Percentiles rank a stretch among this genome's conserved stretches.
Conservation (phyloP, 2,797 vertebrate genomes). For the Arnoldichthys spilopterus region DNA sequence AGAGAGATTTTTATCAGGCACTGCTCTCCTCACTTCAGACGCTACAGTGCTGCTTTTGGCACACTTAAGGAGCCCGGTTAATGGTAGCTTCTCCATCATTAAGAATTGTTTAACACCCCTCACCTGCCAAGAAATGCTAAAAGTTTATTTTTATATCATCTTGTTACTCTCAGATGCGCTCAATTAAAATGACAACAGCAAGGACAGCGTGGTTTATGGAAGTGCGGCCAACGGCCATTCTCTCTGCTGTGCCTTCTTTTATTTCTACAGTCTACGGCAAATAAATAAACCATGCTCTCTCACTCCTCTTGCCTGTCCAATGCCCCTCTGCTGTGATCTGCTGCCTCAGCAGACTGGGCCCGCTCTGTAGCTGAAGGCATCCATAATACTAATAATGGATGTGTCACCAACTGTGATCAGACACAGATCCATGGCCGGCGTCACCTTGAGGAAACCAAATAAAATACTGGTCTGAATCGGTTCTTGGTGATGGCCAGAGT, state of each 20-base stretch:
- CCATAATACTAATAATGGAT: constrained; percentile 60
- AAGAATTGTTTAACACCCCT: constrained; percentile 51
- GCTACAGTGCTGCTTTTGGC: constrained; percentile 29
- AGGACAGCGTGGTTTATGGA: constrained; percentile 18
- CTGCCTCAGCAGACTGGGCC: constrained; percentile 50
- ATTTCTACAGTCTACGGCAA: constrained; percentile 20
- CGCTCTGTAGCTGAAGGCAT: constrained; percentile 49
- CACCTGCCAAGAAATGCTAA: constrained; percentile 23
- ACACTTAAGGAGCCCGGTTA: constrained; percentile 48
- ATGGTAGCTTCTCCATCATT: constrained; percentile 54
- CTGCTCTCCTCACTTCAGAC: constrained; percentile 29
- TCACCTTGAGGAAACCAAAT: constrained; percentile 56
- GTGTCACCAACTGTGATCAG: constrained; percentile 41
- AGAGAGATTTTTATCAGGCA: constrained; percentile 45
- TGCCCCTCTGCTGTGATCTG: constrained; percentile 36
- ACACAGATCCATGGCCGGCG: constrained; percentile 54
- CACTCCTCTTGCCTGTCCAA: not conserved
- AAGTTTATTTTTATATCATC: constrained; percentile 42
- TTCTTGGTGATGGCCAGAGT: not conserved
- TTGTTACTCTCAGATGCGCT: constrained; percentile 39
- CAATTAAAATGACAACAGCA: constrained; percentile 42
- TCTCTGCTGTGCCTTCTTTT: constrained; percentile 36
- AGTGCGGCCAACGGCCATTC: not conserved
- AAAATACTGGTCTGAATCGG: constrained; percentile 13
- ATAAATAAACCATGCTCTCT: constrained; percentile 36